Evolutionary conservation across 2,888 invertebrate genomes (phyloP), one percentile per base, ranked within the genome.

Genomic region (Trachelus troglodyta): DNA sequence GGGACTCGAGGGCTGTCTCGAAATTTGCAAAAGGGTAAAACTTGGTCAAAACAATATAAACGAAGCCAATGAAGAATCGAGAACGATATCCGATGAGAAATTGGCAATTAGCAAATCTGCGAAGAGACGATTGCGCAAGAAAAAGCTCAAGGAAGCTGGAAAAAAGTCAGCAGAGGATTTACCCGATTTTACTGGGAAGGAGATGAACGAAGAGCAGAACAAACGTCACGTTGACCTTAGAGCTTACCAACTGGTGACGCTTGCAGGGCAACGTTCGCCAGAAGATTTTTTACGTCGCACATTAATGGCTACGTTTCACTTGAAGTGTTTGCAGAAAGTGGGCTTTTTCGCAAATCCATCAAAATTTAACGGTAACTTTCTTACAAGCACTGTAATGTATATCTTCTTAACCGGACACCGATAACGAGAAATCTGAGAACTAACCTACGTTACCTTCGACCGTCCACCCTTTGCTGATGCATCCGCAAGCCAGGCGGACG

Each of bases 251-350:
- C 91, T 97, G 74, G 96, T 96, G 81, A 94, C 94, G 0, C 95
- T 96, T 86, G 93, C 94, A 12, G 92, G 93, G 3, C 92, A 92
- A 74, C 93, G 97, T 73, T 92, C 93, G 37, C 92, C 94, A 0
- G 93, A 93, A 23, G 97, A 97, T 90, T 95, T 95, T 87, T 91
- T 97, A 34, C 95, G 96, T 84, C 93, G 97, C 76, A 93, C 96
- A 4, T 90, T 97, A 9, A 97, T 97, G 96, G 94, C 96, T 0
- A 93, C 95, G 69, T 97, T 97, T 85, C 92, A 97, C 0, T 92
- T 96, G 73, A 94, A 95, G 80, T 95, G 95, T 85, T 91, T 97
- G 69, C 95, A 95, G 86, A 94, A 94, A 85, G 92, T 94, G 9
- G 93, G 93, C 1, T 96, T 95, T 90, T 96, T 89, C 75, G 79